Conservation (phyloP, 2,797 vertebrate species). For the Phylloscopus collybita region DNA sequence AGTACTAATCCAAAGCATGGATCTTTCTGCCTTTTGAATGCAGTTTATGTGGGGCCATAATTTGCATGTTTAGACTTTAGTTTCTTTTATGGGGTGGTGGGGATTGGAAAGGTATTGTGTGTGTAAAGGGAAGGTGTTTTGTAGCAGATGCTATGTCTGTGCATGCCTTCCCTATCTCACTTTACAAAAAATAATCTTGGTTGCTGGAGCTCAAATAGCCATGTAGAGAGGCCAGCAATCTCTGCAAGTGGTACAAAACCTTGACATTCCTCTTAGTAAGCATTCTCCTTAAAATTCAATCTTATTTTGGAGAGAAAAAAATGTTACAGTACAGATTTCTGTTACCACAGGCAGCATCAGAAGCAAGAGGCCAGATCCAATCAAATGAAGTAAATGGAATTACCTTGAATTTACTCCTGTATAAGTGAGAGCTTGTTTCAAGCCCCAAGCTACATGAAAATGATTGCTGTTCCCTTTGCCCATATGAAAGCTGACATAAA, state of each 20-base stretch:
- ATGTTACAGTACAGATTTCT: neutral
- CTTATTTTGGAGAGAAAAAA: neutral
- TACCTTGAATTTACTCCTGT: slow-evolving; percentile 49
- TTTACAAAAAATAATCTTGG: neutral
- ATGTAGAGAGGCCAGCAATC: neutral
- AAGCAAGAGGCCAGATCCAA: slow-evolving; percentile 30
- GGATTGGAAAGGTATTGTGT: neutral
- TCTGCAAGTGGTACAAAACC: neutral
- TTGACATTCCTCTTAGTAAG: slow-evolving; percentile 1
- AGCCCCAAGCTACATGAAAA: slow-evolving; percentile 44
- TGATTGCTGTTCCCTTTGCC: slow-evolving; percentile 42
- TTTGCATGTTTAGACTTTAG: neutral
- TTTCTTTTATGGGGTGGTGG: neutral
- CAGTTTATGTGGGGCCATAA: neutral
- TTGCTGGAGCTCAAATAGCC: neutral
- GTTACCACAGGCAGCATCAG: slow-evolving; percentile 14
- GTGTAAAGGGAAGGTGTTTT: neutral
- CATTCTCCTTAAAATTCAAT: neutral
- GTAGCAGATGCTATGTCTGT: neutral
- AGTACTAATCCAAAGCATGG: neutral
- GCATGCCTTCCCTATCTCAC: neutral
- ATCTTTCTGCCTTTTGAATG: neutral
- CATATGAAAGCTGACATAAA: slow-evolving; percentile 43
- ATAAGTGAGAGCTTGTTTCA: slow-evolving; percentile 51
- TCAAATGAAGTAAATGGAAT: slow-evolving; percentile 54